These are phyloP conservation scores for Oedothorax gibbosus DNA, from an alignment of 1,140 invertebrate species.

Conservation along the genomic window DNA sequence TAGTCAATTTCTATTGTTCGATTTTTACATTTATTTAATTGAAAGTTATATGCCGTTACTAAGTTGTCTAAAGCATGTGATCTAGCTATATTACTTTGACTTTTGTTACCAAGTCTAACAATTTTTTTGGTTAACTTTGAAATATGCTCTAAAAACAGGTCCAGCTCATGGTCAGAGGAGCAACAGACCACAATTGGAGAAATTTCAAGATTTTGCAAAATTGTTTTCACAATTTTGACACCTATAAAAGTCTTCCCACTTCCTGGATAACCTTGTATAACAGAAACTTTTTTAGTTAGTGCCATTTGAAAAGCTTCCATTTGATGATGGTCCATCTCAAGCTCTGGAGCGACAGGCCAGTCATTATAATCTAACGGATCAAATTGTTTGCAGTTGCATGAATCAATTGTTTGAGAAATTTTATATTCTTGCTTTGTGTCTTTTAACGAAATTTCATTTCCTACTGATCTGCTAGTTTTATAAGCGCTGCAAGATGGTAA, in stretches of 20 bases:
- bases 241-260: slow-evolving; percentile 84
- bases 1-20: background rate
- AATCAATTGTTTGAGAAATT: background rate
- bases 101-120: slow-evolving; percentile 80
- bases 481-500: too few relatives aligned
- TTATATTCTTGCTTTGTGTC: background rate
- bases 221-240: slow-evolving; percentile 66
- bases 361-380: slow-evolving; percentile 6
- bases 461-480: too few relatives aligned
- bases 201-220: slow-evolving; percentile 65
- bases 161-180: slow-evolving; percentile 88
- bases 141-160: slow-evolving; percentile 86
- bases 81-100: slow-evolving; percentile 67
- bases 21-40: background rate
- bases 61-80: background rate
- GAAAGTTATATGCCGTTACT: background rate
- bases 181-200: slow-evolving; percentile 81
- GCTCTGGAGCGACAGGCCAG: slow-evolving; percentile 32
- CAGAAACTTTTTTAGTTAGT: slow-evolving; percentile 71
- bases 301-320: slow-evolving; percentile 69
- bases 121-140: slow-evolving; percentile 69
- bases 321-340: slow-evolving; percentile 68
- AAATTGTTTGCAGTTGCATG: slow-evolving; percentile 10
- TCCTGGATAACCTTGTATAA: slow-evolving; percentile 83
- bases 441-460: too few relatives aligned